Base-by-base conservation (phyloP, 2,888 invertebrate genomes). In the Gasteruption jaculator region DNA sequence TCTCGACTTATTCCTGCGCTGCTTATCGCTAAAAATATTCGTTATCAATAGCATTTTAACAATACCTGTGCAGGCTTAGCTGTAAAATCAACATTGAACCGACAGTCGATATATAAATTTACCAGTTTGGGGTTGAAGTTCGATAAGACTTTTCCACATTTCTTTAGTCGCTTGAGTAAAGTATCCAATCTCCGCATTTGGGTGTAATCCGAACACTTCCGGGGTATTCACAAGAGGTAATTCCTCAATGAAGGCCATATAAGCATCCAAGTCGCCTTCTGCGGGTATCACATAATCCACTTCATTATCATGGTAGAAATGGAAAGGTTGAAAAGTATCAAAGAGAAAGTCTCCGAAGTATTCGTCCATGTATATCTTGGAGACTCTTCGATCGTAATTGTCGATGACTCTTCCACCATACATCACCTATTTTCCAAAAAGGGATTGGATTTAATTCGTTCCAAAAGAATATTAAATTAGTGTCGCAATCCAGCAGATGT, bases 111-210 rank as follows among this genome's bases (percentile, higher is more conserved):
- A 16, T 21, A 30, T 46, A 35, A 32, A 25, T 31, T 21, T 45
- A 90, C 91, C 85, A 41, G 88, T 86, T 74, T 91, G 91, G 8
- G 93, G 93, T 66, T 94, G 93, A 29, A 93, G 72, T 58, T 92
- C 89, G 51, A 91, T 85, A 52, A 94, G 78, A 64, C 88, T 82
- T 29, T 71, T 73, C 91, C 92, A 93, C 77, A 94, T 89, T 63
- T 84, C 85, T 54, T 85, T 82, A 7, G 89, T 86, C 1, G 91
- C 86, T 66, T 85, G 83, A 38, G 91, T 91, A 71, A 91, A 92
- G 73, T 92, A 93, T 5, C 91, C 91, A 63, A 93, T 93, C 77
- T 94, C 93, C 1, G 92, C 92, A 74, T 94, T 94, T n/a, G 91
- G 83, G 73, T 94, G 91, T 35, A 94, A 73, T 6, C 94, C 94